phyloP scores from a whole-genome alignment of 2,113 vertebrate species.

The Pangasianodon gigas region DNA sequence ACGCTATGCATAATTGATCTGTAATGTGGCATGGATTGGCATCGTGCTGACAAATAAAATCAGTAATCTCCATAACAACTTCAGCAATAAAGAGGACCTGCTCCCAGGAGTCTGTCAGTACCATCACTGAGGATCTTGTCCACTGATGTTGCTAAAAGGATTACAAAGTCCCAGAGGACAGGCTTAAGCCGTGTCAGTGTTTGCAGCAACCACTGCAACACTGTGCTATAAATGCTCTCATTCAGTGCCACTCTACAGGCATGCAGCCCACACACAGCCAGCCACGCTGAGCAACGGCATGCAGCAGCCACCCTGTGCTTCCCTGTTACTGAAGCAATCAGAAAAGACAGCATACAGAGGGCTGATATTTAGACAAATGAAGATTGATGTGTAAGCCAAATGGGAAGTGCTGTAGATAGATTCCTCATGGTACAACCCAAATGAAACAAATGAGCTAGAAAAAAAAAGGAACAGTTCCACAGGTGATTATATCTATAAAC shows the following conservation, averaged over 20 bases:
- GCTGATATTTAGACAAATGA: background rate
- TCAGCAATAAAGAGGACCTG: slow-evolving; percentile 25
- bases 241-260: slow-evolving; percentile 17
- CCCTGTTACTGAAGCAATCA: background rate
- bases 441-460: background rate
- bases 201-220: slow-evolving; percentile 13
- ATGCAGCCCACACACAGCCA: slow-evolving; percentile 25
- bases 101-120: slow-evolving; percentile 16
- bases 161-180: slow-evolving; percentile 42
- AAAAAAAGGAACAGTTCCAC: background rate
- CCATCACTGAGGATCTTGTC: slow-evolving; percentile 26
- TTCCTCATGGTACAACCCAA: background rate
- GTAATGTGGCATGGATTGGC: background rate
- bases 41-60: background rate
- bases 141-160: slow-evolving; percentile 45
- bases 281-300: background rate
- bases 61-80: background rate
- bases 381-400: slow-evolving; percentile 14
- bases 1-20: background rate
- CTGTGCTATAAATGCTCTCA: slow-evolving; percentile 26
- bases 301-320: background rate
- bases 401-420: no score
- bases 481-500: background rate
- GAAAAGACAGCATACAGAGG: background rate
- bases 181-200: slow-evolving; percentile 29